phyloP scores from a whole-genome alignment of 2,797 vertebrate species.

The Threskiornis aethiopicus region DNA sequence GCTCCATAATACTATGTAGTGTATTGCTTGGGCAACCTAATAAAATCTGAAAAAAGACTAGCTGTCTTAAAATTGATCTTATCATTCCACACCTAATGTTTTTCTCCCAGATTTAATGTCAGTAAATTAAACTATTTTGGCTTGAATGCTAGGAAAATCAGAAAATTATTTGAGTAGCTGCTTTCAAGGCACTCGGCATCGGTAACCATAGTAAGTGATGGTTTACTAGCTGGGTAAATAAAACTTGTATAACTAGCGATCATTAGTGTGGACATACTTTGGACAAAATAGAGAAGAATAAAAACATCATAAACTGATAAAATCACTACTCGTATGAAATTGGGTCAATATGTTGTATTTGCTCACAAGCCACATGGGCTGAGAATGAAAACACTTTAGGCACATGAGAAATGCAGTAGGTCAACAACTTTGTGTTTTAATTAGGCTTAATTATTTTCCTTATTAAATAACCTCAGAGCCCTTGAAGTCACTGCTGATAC shows the following conservation, averaged over 20 bases:
- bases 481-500: background rate
- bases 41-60: background rate
- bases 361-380: background rate
- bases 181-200: background rate
- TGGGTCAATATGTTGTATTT: background rate
- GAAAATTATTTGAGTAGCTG: background rate
- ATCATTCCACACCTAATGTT: background rate
- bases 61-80: background rate
- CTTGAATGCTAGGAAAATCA: background rate
- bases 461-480: background rate
- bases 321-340: fast-evolving
- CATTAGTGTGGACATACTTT: background rate
- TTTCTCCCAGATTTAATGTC: background rate
- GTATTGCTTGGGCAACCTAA: background rate
- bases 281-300: background rate
- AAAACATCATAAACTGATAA: background rate
- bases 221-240: background rate
- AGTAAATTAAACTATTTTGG: background rate
- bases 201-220: background rate
- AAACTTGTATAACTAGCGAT: background rate
- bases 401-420: background rate
- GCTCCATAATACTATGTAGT: background rate
- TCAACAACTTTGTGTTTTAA: background rate
- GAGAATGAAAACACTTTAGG: background rate
- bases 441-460: constrained; percentile 1